Percentiles rank a stretch among this genome's conserved stretches.
Evolutionary conservation across 2,888 invertebrate genomes (phyloP).

Genomic region (Anoncus sp.): DNA sequence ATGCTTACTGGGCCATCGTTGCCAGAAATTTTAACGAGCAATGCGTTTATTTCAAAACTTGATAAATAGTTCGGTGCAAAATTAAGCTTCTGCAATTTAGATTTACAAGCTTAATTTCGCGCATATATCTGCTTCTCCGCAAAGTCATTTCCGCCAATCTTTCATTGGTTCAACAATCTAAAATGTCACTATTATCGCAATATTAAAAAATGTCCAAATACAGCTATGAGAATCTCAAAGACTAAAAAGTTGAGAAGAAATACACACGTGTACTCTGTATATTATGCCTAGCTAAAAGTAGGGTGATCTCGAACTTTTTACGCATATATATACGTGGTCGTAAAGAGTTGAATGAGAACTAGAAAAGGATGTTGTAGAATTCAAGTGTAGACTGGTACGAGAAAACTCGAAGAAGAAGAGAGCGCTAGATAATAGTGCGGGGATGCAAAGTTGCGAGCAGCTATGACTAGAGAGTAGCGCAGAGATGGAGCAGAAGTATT

Average conservation of each 20-base stretch:
- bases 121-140: too few relatives aligned
- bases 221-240: not conserved
- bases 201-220: slow-evolving; percentile 46
- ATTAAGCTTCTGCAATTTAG: too few relatives aligned
- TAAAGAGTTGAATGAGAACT: not conserved
- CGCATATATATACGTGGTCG: not conserved
- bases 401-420: slow-evolving; percentile 13
- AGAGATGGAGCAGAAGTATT: slow-evolving; percentile 75
- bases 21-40: too few relatives aligned
- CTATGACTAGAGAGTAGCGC: slow-evolving; percentile 51
- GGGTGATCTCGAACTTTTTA: not conserved
- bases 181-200: not conserved
- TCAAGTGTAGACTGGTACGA: not conserved
- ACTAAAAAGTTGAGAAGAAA: not conserved
- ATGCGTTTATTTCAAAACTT: too few relatives aligned
- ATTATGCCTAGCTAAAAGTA: not conserved
- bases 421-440: slow-evolving; percentile 14
- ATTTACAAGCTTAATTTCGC: too few relatives aligned
- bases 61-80: too few relatives aligned
- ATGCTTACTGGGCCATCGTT: too few relatives aligned
- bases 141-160: too few relatives aligned
- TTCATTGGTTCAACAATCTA: too few relatives aligned
- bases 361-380: slow-evolving; percentile 8
- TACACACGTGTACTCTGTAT: not conserved
- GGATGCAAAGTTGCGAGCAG: slow-evolving; percentile 31